Percentiles rank a stretch among this genome's conserved stretches.
Conservation (phyloP, 2,797 vertebrate species). For the Scleropages formosus region DNA sequence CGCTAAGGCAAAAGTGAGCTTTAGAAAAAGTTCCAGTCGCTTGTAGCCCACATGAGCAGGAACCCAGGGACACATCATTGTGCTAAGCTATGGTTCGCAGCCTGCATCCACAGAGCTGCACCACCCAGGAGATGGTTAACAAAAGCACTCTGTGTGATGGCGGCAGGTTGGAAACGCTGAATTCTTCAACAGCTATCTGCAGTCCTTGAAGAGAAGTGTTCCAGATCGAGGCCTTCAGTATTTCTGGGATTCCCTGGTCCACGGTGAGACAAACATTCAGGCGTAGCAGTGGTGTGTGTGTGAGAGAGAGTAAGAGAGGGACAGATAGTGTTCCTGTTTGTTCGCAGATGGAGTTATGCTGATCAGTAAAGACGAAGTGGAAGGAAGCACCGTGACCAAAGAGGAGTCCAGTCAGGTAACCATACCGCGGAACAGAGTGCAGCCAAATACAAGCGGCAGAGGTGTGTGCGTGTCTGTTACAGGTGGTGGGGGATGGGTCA, state of each 20-base stretch:
- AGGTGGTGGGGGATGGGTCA: not conserved
- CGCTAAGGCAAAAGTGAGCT: too few relatives aligned
- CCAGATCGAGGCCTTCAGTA: conserved; percentile 76
- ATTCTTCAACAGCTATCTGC: conserved; percentile 85
- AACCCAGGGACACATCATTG: too few relatives aligned
- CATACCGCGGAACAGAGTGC: not conserved
- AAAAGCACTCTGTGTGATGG: conserved; percentile 22
- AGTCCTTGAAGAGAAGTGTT: conserved; percentile 78
- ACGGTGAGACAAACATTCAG: conserved; percentile 69
- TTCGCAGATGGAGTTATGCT: conserved; percentile 80
- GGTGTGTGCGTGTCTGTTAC: not conserved
- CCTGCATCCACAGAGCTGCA: too few relatives aligned
- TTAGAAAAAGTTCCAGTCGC: too few relatives aligned
- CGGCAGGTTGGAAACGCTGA: conserved; percentile 68
- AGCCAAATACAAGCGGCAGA: too few relatives aligned
- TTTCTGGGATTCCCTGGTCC: conserved; percentile 91
- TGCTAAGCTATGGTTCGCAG: too few relatives aligned
- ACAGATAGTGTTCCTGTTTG: conserved; percentile 21
- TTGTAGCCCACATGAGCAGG: too few relatives aligned
- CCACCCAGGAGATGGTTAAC: too few relatives aligned
- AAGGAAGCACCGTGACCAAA: conserved; percentile 74
- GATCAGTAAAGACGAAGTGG: conserved; percentile 85
- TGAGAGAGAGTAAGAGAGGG: too few relatives aligned
- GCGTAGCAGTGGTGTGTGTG: too few relatives aligned
- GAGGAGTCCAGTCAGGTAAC: conserved; percentile 84